Conservation (phyloP, 35 echinoderm and acorn worm species). For the Antedon bifida region DNA sequence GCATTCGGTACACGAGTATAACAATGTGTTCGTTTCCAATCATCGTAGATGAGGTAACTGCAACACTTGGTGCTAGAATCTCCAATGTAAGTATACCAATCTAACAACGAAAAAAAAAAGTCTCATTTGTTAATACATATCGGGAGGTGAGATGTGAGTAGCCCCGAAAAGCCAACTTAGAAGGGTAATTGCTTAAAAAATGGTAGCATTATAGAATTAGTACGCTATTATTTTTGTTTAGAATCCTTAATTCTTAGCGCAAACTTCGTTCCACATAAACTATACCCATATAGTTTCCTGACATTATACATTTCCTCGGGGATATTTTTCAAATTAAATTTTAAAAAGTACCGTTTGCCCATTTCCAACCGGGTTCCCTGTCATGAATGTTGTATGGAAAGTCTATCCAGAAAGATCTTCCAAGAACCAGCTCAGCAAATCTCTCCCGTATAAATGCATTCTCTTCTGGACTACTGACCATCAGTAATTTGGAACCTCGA, state of each 20-base stretch:
- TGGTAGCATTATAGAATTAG: no score
- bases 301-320: no score
- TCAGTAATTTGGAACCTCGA: background rate
- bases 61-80: background rate
- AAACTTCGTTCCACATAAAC: no score
- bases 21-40: background rate
- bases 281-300: no score
- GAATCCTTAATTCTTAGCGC: no score
- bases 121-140: no score
- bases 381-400: background rate
- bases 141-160: no score
- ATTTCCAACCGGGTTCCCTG: background rate
- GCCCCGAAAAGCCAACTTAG: no score
- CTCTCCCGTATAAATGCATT: background rate
- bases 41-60: background rate
- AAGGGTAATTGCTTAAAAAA: no score
- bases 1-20: background rate
- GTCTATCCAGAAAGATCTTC: background rate
- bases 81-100: background rate
- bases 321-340: background rate
- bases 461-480: background rate
- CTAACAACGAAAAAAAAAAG: background rate
- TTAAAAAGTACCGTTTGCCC: background rate
- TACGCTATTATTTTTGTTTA: no score
- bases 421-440: background rate